Evolutionary conservation across 2,113 vertebrate genomes (phyloP).

Genomic region (Cephalopterus ornatus): DNA sequence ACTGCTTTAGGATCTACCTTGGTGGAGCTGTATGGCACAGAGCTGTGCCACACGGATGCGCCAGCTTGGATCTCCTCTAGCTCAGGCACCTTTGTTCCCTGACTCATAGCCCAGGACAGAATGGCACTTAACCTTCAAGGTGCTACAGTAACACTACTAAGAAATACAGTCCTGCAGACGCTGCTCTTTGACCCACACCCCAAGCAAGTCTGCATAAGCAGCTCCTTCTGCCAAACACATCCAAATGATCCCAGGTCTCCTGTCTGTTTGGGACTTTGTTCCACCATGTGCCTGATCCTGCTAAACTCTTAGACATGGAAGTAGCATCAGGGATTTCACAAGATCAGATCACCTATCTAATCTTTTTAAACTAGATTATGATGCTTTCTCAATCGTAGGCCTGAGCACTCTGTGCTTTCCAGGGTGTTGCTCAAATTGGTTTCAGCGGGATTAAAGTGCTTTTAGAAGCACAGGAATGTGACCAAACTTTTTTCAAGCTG

Average conservation of each 20-base stretch:
- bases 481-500: background rate
- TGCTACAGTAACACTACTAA: background rate
- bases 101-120: background rate
- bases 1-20: fast-evolving
- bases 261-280: background rate
- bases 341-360: background rate
- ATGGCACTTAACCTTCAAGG: background rate
- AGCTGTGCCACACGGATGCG: background rate
- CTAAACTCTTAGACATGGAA: background rate
- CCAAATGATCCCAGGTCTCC: background rate
- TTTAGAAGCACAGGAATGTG: background rate
- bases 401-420: background rate
- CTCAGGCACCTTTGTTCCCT: background rate
- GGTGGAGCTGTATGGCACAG: fast-evolving
- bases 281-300: background rate
- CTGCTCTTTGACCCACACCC: background rate
- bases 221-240: background rate
- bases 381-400: background rate
- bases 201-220: background rate
- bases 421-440: background rate
- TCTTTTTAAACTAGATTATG: background rate
- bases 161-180: background rate
- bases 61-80: background rate
- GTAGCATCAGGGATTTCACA: background rate
- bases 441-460: background rate